A percentile compares a stretch with the other conserved stretches of the same genome.
These are phyloP conservation scores for Elachura formosa DNA, from an alignment of 2,113 vertebrate species.

Conservation along the genomic window DNA sequence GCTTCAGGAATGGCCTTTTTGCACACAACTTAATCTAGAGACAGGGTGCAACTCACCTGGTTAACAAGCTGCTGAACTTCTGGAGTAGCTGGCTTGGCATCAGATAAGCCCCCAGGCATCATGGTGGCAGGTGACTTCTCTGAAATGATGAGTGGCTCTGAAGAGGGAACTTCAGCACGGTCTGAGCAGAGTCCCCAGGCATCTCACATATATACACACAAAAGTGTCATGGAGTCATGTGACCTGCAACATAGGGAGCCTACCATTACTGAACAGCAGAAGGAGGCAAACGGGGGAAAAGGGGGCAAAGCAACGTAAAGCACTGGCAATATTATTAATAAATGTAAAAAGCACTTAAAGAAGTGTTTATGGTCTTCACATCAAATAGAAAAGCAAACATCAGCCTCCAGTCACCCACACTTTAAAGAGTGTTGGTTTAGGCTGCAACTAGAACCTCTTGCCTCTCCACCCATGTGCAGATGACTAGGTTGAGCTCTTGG, in stretches of 20 bases:
- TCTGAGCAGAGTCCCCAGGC: not conserved
- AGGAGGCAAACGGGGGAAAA: not conserved
- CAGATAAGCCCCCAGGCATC: conserved; percentile 62
- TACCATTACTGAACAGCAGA: not conserved
- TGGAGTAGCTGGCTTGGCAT: conserved; percentile 24
- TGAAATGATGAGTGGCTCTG: not conserved
- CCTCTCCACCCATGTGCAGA: not conserved
- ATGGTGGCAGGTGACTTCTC: not conserved
- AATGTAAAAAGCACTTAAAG: not conserved
- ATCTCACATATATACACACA: not conserved
- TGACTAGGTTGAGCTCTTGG: not conserved
- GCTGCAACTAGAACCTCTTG: not conserved
- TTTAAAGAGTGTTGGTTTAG: not conserved
- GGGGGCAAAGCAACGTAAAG: not conserved
- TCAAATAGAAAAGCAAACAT: not conserved
- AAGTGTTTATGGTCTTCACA: not conserved
- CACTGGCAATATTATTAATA: not conserved
- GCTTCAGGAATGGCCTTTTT: not conserved
- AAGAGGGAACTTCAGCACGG: not conserved
- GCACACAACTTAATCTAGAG: not conserved
- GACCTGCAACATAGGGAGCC: not conserved
- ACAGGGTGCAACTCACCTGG: conserved; percentile 52
- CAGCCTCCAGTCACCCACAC: not conserved
- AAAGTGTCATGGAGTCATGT: not conserved
- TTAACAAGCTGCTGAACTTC: conserved; percentile 73